phyloP scores from a whole-genome alignment of 1,140 invertebrate species.

The Cotesia chilonis region DNA sequence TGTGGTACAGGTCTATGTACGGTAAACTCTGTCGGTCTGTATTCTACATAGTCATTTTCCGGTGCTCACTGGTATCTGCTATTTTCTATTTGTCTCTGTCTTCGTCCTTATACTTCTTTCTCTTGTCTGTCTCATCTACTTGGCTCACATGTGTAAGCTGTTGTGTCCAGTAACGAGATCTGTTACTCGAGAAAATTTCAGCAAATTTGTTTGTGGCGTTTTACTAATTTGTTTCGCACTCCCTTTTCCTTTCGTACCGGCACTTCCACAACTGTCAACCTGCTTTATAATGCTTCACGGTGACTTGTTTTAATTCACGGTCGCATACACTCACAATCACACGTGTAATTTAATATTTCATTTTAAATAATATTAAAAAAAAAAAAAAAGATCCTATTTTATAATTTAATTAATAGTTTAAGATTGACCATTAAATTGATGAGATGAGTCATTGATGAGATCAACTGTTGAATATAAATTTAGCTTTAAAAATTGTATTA shows the following conservation, averaged over 20 bases:
- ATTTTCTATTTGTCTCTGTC: conserved; percentile 6
- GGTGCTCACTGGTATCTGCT: not conserved
- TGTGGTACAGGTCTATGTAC: not conserved
- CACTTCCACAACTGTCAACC: not conserved
- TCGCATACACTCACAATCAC: too few relatives aligned
- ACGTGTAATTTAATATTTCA: too few relatives aligned
- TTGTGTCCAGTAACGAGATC: conserved; percentile 40
- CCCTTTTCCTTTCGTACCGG: not conserved
- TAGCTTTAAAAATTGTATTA: too few relatives aligned
- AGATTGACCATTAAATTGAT: too few relatives aligned
- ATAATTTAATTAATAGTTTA: too few relatives aligned
- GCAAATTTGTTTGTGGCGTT: conserved; percentile 52
- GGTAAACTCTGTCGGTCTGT: not conserved
- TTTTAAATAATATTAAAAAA: too few relatives aligned
- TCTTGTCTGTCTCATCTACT: conserved; percentile 14
- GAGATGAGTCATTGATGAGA: too few relatives aligned
- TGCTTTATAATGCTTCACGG: conserved; percentile 3
- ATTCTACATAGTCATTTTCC: not conserved
- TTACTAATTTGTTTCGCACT: conserved; percentile 50
- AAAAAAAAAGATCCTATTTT: too few relatives aligned
- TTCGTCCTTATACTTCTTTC: conserved; percentile 3
- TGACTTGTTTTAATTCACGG: not conserved
- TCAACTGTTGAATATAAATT: too few relatives aligned
- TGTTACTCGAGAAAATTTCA: conserved; percentile 44
- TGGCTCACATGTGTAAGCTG: not conserved